Evolutionary conservation across 2,888 invertebrate species (phyloP), one percentile per base, ranked within the genome.

Genomic region (Amiota communis): DNA sequence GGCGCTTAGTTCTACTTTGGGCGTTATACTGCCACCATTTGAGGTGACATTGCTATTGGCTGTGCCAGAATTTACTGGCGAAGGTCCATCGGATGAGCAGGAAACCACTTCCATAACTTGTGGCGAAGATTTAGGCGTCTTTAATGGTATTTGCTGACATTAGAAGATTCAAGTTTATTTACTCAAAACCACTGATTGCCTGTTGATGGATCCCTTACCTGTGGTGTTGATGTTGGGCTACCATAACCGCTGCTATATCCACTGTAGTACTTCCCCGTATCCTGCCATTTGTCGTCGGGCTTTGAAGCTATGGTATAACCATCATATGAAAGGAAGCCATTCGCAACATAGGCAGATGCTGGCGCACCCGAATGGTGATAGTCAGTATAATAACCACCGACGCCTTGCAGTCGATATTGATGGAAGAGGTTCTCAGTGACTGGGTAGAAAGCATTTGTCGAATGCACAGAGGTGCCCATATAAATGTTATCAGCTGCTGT

Each of bases 371-470:
- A 92, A 61, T 94, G 92, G 80, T 94, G 94, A 81, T 93, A 93
- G 82, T 95, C 94, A 65, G 94, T 94, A 0, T 95, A 93, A 85
- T 95, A 95, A 88, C 97, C 96, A n/a, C 90, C 88, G 57, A 89
- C 87, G 56, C 96, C 95, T 68, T 97, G 90, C n/a, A 96, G 94
- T 78, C 97, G 93, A 90, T 97, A 97, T 89, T 97, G 96, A 87
- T 95, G 95, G 91, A 97, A 97, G 83, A 97, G 92, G 86, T 96
- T 96, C 85, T 97, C 96, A 11, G 96, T 93, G 56, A 94, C 93
- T 92, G 80, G 94, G 91, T 80, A 97, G 90, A 90, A 96, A 72
- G 83, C 83, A 94, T 90, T 95, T 90, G 90, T 93, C 92, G 89
- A 93, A 92, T 76, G 93, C 90, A 90, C 87, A 81, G 86, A 89